These are phyloP conservation scores for Apaloderma vittatum DNA, from an alignment of 2,113 vertebrate species.

Conservation along the genomic window DNA sequence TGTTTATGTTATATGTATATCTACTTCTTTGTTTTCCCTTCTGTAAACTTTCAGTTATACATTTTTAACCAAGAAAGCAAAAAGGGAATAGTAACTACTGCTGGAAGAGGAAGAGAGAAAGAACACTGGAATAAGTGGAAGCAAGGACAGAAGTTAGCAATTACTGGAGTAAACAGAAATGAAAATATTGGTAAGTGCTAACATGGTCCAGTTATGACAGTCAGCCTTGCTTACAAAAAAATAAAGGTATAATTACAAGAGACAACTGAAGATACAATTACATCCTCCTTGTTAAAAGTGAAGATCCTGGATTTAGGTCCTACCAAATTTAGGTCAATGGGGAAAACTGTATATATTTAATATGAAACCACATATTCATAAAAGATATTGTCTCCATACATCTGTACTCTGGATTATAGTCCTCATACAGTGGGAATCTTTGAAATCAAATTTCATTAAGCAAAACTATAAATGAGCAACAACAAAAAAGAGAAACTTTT, in stretches of 20 bases:
- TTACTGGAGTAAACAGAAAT: neutral
- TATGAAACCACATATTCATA: neutral
- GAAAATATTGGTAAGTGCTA: neutral
- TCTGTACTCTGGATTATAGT: neutral
- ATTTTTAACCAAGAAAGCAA: neutral
- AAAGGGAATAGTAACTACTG: neutral
- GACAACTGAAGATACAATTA: neutral
- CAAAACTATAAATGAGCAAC: neutral
- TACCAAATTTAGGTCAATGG: neutral
- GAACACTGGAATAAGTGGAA: neutral
- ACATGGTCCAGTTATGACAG: neutral
- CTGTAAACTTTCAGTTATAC: neutral
- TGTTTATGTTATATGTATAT: neutral
- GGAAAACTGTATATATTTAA: neutral
- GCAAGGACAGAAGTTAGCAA: neutral
- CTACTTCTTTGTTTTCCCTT: neutral
- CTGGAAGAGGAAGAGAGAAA: neutral
- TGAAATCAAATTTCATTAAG: neutral
- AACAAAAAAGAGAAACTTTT: neutral
- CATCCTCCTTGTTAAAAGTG: neutral
- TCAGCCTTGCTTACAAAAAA: neutral
- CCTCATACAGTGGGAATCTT: neutral
- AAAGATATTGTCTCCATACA: neutral
- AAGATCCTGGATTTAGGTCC: neutral
- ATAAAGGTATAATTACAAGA: neutral